Evolutionary conservation across 2,113 vertebrate species (phyloP), one percentile per base, ranked within the genome.

Genomic region (Ellobius talpinus): DNA sequence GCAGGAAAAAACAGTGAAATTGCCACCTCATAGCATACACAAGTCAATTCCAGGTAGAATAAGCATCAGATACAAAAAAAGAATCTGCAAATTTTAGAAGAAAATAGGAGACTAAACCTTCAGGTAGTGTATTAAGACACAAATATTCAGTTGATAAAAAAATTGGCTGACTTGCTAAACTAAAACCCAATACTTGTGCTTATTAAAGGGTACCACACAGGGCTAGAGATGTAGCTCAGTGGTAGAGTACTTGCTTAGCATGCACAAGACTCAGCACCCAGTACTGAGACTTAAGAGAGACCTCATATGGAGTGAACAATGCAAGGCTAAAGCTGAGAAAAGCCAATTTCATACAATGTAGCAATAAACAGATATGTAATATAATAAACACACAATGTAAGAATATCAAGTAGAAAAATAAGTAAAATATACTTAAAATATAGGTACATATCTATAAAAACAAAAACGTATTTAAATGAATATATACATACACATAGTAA

Each of bases 161-260:
- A 10, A 91, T 0, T 29, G n/a, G 78, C 39, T 76, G 3, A 36
- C 72, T 85, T 88, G 23, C 9, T 85, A 84, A 94, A 78, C 47
- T 90, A 92, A 95, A 85, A 78, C 24, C n/a, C 82, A 95, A 93
- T 45, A 61, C 7, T 24, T 58, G 42, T 85, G 5, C 65, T 87
- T 68, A 77, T 33, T 93, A 79, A 85, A 66, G 85, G 42, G 47
- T 9, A 66, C 39, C 16, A 31, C 7, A 52, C 19, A 70, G 12
- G 23, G 47, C 13, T 55, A 68, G 36, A 39, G 42, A 50, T 24
- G 29, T 39, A 72, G 68, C 47, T 87, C 68, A 55, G 36, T 39
- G 36, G 3, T 29, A 55, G 45, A 52, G 47, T 65, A 21, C 14
- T 88, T 58, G 33, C 21, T 39, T 73, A 73, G 31, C 4, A 73